A percentile compares a stretch with the other conserved stretches of the same genome.
Conservation (phyloP, 2,888 invertebrate species). For the Erebia epiphron region DNA sequence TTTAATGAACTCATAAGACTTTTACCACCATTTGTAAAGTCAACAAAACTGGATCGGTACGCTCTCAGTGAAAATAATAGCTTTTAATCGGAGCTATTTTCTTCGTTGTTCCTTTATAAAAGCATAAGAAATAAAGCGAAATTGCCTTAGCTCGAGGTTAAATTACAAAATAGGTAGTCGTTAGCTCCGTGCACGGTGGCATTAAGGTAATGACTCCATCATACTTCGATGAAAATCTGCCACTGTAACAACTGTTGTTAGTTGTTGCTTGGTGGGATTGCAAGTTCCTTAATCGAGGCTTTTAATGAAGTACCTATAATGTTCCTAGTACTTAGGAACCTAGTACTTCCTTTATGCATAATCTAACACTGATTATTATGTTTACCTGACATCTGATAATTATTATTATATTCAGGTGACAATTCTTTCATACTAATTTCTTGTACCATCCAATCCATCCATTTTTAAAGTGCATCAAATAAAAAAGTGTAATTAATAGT, state of each 20-base stretch:
- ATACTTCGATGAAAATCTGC: conserved; percentile 36
- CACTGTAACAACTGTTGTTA: conserved; percentile 26
- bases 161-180: conserved; percentile 31
- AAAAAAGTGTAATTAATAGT: too few species aligned
- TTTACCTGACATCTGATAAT: too few species aligned
- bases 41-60: conserved; percentile 15
- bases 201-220: conserved; percentile 42
- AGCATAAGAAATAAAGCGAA: conserved; percentile 21
- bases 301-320: conserved; percentile 16
- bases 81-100: conserved; percentile 20
- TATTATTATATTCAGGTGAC: too few species aligned
- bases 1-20: conserved; percentile 3
- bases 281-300: conserved; percentile 17
- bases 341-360: not conserved
- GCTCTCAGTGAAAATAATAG: conserved; percentile 12
- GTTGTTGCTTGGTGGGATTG: conserved; percentile 17
- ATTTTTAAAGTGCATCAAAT: too few species aligned
- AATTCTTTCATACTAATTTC: too few species aligned
- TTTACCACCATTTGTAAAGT: not conserved
- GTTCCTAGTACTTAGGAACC: not conserved
- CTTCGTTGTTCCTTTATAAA: conserved; percentile 12
- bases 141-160: conserved; percentile 17
- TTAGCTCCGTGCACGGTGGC: conserved; percentile 35
- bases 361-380: not conserved
- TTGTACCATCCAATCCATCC: too few species aligned